Evolutionary conservation across 2,888 invertebrate species (phyloP), one percentile per base, ranked within the genome.

Genomic region (Apotomis betuletana): DNA sequence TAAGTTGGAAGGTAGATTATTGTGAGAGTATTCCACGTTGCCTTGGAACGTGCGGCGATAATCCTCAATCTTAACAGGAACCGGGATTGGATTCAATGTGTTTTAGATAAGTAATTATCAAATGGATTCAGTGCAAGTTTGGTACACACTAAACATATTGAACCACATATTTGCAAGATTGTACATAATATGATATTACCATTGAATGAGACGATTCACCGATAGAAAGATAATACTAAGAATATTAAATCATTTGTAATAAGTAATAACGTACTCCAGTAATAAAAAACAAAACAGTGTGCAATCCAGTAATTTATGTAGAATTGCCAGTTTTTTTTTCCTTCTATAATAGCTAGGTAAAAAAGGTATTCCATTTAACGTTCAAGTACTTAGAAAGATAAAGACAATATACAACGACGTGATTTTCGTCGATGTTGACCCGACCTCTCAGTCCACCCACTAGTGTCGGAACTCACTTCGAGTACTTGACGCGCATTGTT

Each of bases 401-500:
- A 0, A 41, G 9, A 61, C 36, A 38, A 10, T 59, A 61, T 38
- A 36, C 13, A 27, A 0, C 5, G 55, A 61, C 51, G 12, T 38
- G 46, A 52, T 65, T 65, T 38, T 65, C 74, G 76, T 73, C 70
- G 72, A 75, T 75, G 75, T 74, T 75, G 58, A 70, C 51, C 74
- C 73, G 67, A 72, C 69, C 73, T 71, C 76, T 69, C 75, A 75
- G 76, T 74, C 76, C 78, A 79, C 80, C 78, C 75, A 67, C 71
- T 74, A 77, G 77, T 77, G 76, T 77, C 75, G 69, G 74, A 59
- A 76, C 77, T 41, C 41, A 75, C 73, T 77, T 81, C 75, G 72
- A 85, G 85, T 73, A 78, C 79, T 67, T 15, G 77, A 79, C 81
- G 77, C 77, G 80, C 80, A 83, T 86, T 85, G 85, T 87, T 86